phyloP scores from a whole-genome alignment of 2,797 vertebrate genomes.

The Okamejei kenojei region DNA sequence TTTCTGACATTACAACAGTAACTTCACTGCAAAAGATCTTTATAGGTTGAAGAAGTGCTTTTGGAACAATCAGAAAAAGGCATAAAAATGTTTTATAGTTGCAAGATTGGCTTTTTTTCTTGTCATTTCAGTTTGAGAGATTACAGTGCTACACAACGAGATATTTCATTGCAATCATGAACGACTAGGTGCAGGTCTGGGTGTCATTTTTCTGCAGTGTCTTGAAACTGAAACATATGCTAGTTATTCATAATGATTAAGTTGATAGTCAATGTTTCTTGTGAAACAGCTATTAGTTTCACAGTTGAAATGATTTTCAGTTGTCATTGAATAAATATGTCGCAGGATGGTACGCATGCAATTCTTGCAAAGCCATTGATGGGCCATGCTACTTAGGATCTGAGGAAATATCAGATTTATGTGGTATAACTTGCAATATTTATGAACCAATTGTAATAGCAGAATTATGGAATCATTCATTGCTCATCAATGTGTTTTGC shows the following conservation, averaged over 20 bases:
- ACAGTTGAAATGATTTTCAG: neutral
- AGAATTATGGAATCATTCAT: neutral
- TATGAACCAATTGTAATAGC: neutral
- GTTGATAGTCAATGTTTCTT: conserved; percentile 20
- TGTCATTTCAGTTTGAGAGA: too few relatives aligned
- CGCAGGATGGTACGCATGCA: neutral
- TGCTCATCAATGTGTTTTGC: neutral
- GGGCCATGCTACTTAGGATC: neutral
- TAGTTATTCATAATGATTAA: conserved; percentile 16
- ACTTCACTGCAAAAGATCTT: too few relatives aligned
- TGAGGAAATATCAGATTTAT: neutral
- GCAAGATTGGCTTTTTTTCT: too few relatives aligned
- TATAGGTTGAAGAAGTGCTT: too few relatives aligned
- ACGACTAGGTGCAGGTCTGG: neutral
- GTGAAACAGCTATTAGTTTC: conserved; percentile 14
- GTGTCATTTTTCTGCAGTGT: neutral
- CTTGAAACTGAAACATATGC: neutral
- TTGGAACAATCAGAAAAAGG: too few relatives aligned
- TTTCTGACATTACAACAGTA: too few relatives aligned
- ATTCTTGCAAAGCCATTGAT: neutral
- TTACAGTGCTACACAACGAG: neutral
- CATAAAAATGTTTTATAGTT: too few relatives aligned
- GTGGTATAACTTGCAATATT: neutral
- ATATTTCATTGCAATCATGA: neutral
- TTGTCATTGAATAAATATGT: neutral